Evolutionary conservation across 2,888 invertebrate genomes (phyloP), one percentile per base, ranked within the genome.

Genomic region (Lamproptera curius): DNA sequence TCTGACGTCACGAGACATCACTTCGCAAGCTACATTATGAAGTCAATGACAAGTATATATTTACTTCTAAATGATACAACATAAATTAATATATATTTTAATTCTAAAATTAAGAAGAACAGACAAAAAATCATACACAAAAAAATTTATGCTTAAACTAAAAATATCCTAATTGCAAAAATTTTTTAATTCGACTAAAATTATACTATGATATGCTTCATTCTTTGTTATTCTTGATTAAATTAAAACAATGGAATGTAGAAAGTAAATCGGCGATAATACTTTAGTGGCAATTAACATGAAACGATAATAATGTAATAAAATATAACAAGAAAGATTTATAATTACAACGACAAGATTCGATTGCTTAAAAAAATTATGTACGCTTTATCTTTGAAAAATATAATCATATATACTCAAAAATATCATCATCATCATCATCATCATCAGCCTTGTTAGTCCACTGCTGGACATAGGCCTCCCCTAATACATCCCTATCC

Each of bases 151-250:
- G n/a, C 34, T 16, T 13, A 16, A 13, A 20, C 23, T 6, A 31
- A 23, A 11, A 34, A 35, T 23, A 13, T 14, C n/a, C 11, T 8
- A 43, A 35, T 9, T 16, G 11, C 50, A 48, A 50, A 36, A 13
- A 35, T 15, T 28, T 10, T 5, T 31, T 39, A 54, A 52, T 40
- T 58, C 57, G 61, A 51, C 43, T 57, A 50, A 35, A 37, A 40
- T 45, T 56, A 60, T 64, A 65, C 52, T 66, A 68, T 83, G 85
- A 85, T 85, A 85, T 85, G 84, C 83, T 67, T 64, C 73, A 82
- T 83, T 84, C 82, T 74, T 73, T 65, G 66, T 72, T 76, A 81
- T 78, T 77, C 80, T 82, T 81, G 80, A 75, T 82, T 4, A n/a
- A 47, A 47, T 36, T 14, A 8, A 11, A 28, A 15, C 17, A 47